phyloP scores from a whole-genome alignment of 2,797 vertebrate species.

The Aplochiton taeniatus region DNA sequence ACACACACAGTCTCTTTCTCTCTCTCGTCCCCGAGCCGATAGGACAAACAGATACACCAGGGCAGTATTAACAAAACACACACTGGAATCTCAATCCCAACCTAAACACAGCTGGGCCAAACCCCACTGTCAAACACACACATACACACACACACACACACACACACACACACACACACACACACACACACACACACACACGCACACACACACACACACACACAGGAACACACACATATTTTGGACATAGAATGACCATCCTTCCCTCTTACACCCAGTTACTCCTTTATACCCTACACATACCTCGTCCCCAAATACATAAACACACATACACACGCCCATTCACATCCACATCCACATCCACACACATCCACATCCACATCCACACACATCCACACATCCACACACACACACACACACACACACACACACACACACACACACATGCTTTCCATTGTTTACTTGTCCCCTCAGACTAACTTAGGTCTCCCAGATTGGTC shows the following conservation, averaged over 20 bases:
- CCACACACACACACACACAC: constrained; percentile 1
- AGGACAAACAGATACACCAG: constrained; percentile 36
- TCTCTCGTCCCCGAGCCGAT: constrained; percentile 9
- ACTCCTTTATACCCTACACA: background rate
- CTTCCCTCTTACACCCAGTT: too few relatives aligned
- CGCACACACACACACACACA: constrained; percentile 5
- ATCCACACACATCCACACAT: background rate
- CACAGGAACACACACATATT: background rate
- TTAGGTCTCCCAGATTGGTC: too few relatives aligned
- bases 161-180: constrained; percentile 15
- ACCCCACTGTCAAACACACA: background rate
- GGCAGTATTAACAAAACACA: constrained; percentile 28
- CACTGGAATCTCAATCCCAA: constrained; percentile 32
- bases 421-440: background rate
- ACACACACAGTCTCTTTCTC: constrained; percentile 6
- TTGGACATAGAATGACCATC: too few relatives aligned
- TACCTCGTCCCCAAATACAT: background rate
- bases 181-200: background rate
- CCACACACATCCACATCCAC: background rate
- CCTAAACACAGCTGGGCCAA: constrained; percentile 62
- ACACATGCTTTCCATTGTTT: too few relatives aligned
- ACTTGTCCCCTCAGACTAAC: too few relatives aligned
- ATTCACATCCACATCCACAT: background rate
- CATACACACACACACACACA: background rate
- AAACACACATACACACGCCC: constrained; percentile 11